Conservation (phyloP, 2,113 vertebrate genomes). For the Xenopus tropicalis region DNA sequence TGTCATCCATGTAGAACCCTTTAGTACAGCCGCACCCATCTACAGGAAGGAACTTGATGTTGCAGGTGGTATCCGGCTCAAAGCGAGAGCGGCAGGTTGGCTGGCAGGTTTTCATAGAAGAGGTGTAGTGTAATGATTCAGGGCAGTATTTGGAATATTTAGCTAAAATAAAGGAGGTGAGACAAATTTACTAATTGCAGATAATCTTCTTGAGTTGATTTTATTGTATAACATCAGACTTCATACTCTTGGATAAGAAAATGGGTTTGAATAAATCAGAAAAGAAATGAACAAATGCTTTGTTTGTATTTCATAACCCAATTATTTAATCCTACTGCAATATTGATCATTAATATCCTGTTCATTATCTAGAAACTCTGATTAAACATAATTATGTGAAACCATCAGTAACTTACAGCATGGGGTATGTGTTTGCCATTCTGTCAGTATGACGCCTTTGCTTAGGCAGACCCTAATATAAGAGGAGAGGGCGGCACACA, state of each 20-base stretch:
- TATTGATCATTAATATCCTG: too few species aligned
- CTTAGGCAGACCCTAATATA: constrained; percentile 73
- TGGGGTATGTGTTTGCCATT: constrained; percentile 64
- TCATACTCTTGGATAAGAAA: too few species aligned
- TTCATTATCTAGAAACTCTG: too few species aligned
- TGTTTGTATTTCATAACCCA: too few species aligned
- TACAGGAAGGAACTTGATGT: constrained; percentile 58
- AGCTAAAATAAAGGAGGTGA: constrained; percentile 52
- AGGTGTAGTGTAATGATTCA: constrained; percentile 58
- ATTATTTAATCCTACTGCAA: too few species aligned
- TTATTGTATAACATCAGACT: too few species aligned
- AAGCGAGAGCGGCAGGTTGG: constrained; percentile 63
- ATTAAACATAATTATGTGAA: too few species aligned
- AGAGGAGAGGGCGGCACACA: constrained; percentile 79
- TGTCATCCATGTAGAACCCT: constrained; percentile 64
- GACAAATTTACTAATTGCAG: too few species aligned
- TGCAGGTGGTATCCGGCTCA: constrained; percentile 60
- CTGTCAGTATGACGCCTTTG: constrained; percentile 62
- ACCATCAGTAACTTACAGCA: constrained; percentile 59
- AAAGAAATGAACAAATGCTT: too few species aligned
- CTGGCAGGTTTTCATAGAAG: constrained; percentile 57
- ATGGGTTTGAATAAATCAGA: too few species aligned
- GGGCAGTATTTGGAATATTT: constrained; percentile 68
- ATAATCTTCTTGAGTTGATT: too few species aligned
- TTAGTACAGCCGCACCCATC: constrained; percentile 64